Percentiles rank a stretch among this genome's conserved stretches.
These are phyloP conservation scores for Physella acuta DNA, from an alignment of 1,140 invertebrate genomes.

Conservation along the genomic window DNA sequence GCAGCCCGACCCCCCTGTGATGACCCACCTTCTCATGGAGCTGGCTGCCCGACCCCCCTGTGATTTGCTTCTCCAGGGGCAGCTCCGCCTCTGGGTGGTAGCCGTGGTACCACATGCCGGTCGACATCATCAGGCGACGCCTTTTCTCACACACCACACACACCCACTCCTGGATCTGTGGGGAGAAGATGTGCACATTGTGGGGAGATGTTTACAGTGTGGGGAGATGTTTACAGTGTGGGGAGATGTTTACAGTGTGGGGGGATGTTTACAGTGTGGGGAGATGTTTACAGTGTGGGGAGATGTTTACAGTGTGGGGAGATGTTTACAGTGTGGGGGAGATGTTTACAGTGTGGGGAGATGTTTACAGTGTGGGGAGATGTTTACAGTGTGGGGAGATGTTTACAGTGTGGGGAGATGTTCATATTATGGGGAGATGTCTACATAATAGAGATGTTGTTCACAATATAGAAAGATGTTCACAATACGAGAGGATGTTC, in stretches of 20 bases:
- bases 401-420: background rate
- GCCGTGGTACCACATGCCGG: conserved; percentile 56
- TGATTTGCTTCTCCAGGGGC: conserved; percentile 35
- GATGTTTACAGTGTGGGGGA: background rate
- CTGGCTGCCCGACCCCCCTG: background rate
- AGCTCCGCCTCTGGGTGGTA: conserved; percentile 45
- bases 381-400: background rate
- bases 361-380: background rate
- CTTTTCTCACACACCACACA: conserved; percentile 55
- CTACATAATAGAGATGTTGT: too few species aligned
- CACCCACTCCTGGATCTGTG: conserved; percentile 54
- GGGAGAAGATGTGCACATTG: conserved; percentile 12
- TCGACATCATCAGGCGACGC: conserved; percentile 51
- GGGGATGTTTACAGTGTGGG: background rate
- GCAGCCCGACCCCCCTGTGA: background rate
- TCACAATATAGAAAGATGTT: too few species aligned
- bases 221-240: background rate
- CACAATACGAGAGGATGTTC: too few species aligned
- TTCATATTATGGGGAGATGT: background rate
- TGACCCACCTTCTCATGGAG: background rate
- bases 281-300: too few species aligned
- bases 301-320: background rate
- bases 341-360: background rate
- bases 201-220: background rate
- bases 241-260: background rate